phyloP scores from a whole-genome alignment of 2,888 invertebrate genomes.

The Sarcophaga variegata region DNA sequence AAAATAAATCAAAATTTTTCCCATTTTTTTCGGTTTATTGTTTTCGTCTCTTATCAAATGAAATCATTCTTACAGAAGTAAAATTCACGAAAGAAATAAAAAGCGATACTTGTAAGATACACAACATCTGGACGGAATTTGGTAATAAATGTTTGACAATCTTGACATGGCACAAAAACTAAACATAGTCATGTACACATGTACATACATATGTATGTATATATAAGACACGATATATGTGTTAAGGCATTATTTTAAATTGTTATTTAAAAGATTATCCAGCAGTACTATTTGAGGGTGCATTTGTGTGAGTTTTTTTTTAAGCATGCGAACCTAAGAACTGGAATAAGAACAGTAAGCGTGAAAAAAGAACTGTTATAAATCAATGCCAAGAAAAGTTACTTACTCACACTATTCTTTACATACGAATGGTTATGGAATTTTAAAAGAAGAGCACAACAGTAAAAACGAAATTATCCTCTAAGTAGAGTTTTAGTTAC shows the following conservation, averaged over 20 bases:
- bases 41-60: neutral
- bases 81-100: neutral
- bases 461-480: no score
- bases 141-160: neutral
- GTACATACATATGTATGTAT: neutral
- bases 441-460: no score
- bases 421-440: no score
- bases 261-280: no score
- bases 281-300: no score
- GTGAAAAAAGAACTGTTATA: neutral
- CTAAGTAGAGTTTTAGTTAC: no score
- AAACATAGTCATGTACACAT: neutral
- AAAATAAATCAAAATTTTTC: constrained; percentile 29
- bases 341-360: no score
- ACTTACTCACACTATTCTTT: neutral
- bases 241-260: no score
- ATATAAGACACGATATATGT: no score
- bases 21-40: neutral
- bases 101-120: neutral
- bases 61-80: neutral
- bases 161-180: neutral
- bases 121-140: neutral
- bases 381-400: neutral
- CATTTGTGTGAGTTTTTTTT: no score
- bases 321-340: no score